A percentile compares a stretch with the other conserved stretches of the same genome.
These are phyloP conservation scores for Cardiocondyla obscurior DNA, from an alignment of 1,140 invertebrate genomes.

Conservation along the genomic window DNA sequence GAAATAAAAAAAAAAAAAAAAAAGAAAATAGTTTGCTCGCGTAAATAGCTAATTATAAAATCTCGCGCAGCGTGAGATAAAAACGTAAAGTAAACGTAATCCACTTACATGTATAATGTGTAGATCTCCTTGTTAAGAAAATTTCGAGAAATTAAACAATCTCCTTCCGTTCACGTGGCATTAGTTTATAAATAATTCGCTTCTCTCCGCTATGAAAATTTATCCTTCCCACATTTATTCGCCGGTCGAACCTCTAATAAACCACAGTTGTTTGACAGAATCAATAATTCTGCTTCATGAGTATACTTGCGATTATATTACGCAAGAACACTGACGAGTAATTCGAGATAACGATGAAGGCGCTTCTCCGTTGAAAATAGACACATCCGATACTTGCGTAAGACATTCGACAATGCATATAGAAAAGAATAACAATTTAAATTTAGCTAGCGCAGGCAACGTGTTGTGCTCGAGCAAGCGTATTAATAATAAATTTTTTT, in stretches of 20 bases:
- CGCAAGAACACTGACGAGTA: slow-evolving; percentile 20
- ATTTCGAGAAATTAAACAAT: neutral
- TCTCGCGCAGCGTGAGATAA: neutral
- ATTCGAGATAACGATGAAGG: slow-evolving; percentile 10
- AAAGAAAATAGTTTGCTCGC: neutral
- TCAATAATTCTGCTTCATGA: slow-evolving; percentile 11
- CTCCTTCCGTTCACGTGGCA: neutral
- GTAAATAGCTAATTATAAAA: slow-evolving; percentile 12
- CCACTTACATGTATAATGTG: neutral
- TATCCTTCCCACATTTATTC: neutral
- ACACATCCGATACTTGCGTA: slow-evolving; percentile 14
- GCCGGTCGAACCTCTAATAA: neutral
- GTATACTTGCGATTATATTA: slow-evolving; percentile 19
- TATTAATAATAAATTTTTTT: neutral
- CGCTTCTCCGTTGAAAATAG: neutral
- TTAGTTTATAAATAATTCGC: neutral
- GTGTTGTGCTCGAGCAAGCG: neutral
- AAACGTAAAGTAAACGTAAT: neutral
- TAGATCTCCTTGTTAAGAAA: neutral
- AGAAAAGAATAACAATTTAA: slow-evolving; percentile 25
- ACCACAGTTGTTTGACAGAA: slow-evolving; percentile 6
- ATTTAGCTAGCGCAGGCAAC: slow-evolving; percentile 9
- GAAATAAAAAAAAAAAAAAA: too few species aligned
- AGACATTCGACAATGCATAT: slow-evolving; percentile 9
- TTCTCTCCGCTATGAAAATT: neutral